Evolutionary conservation across 2,113 vertebrate species (phyloP), one percentile per base, ranked within the genome.

Genomic region (Corydoras sp.): DNA sequence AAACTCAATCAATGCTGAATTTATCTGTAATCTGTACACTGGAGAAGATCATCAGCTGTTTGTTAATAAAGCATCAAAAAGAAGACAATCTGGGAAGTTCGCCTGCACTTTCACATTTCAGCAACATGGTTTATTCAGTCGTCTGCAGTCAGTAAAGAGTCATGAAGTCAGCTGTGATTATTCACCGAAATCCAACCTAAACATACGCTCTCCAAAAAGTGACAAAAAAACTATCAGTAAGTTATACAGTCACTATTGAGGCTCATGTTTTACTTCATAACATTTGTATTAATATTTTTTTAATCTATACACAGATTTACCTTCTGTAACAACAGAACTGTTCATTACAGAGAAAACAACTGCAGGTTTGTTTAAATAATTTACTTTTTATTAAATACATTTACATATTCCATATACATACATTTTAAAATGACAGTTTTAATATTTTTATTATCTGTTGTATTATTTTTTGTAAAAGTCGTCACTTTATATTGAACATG

Each of bases 11-110:
- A 3, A 15, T 51, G 43, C 43, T 69, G 54, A 48, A 15, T 48
- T 77, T 55, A 75, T 0, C n/a, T 79, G 77, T 79, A 55, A 55
- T 32, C 63, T 81, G 49, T 81, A 81, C 72, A 70, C 58, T 77
- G 75, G 73, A 62, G 62, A 79, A 65, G 30, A 54, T 61, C 11
- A 11, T 50, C 58, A 50, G 48, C 50, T 0, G 35, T 63, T 70
- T 29, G 11, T 15, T 12, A 4, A 10, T 9, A 3, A 0, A 7
- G 2, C 0, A 0, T 59, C 24, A 49, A 2, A 29, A 43, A 50
- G 14, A 9, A 60, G 11, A 0, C 15, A 2, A 49, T n/a, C 9
- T 35, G n/a, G 63, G 12, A 8, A 9, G 1, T 7, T 3, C 3
- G 0, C 0, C 5, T 78, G 79, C 43, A 0, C 1, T 2, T 78